Evolutionary conservation across 2,888 invertebrate genomes (phyloP).

Genomic region (Leucophenga maculata): DNA sequence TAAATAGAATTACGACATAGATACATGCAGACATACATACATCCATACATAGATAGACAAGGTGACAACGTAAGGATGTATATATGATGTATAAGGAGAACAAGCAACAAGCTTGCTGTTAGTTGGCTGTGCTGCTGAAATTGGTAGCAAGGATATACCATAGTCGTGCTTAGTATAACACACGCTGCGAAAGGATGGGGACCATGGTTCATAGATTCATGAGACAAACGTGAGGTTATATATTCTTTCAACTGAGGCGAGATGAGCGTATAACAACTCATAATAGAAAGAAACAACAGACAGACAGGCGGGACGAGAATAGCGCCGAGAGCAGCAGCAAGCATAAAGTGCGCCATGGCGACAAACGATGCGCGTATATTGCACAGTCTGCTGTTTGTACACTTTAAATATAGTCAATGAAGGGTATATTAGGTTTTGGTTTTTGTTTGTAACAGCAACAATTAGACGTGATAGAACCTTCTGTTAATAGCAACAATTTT

Average conservation of each 20-base stretch:
- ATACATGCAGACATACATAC: conserved; percentile 25
- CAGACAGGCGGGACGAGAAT: background rate
- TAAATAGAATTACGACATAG: conserved; percentile 58
- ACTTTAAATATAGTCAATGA: background rate
- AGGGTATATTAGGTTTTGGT: background rate
- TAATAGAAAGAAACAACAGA: conserved; percentile 48
- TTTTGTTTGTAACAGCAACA: no score
- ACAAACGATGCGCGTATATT: no score
- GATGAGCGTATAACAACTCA: conserved; percentile 56
- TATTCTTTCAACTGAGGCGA: conserved; percentile 30
- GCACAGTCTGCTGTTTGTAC: no score
- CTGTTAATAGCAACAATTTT: no score
- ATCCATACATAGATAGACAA: conserved; percentile 43
- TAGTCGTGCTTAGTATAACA: background rate
- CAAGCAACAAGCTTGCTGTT: conserved; percentile 1
- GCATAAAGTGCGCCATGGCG: background rate
- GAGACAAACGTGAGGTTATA: background rate
- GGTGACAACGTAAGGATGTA: conserved; percentile 49
- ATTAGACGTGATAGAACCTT: no score
- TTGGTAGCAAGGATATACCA: conserved; percentile 9
- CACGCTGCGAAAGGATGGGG: background rate
- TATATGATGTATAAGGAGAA: background rate
- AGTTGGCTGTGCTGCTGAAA: conserved; percentile 6
- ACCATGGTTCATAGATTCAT: background rate
- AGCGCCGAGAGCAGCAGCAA: conserved; percentile 4